Evolutionary conservation across 2,113 vertebrate species (phyloP).

Genomic region (Bos indicus): DNA sequence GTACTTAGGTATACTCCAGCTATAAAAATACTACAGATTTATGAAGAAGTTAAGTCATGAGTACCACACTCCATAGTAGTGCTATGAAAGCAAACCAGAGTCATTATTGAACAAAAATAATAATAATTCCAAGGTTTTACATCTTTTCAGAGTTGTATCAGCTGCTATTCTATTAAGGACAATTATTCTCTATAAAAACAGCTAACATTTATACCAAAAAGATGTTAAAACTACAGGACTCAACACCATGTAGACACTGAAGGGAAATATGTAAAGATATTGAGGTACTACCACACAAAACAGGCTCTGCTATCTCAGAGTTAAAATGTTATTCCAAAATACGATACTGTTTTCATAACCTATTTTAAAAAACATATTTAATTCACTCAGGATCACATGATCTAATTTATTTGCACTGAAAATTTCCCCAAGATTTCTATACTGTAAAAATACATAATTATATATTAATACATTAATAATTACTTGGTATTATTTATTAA

Average conservation of each 20-base stretch:
- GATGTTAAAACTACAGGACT: not conserved
- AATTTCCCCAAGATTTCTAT: not conserved
- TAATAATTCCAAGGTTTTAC: not conserved
- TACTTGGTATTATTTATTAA: not conserved
- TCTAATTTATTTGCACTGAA: not conserved
- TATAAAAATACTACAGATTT: conserved; percentile 28
- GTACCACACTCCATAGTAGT: not conserved
- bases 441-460: not conserved
- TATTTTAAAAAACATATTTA: not conserved
- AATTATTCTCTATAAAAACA: conserved; percentile 1
- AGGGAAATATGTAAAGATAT: not conserved
- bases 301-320: not conserved
- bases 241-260: not conserved
- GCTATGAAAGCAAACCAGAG: not conserved
- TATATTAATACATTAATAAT: not conserved
- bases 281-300: not conserved
- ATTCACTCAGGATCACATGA: not conserved
- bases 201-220: not conserved
- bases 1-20: conserved; percentile 2
- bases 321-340: conserved; percentile 5
- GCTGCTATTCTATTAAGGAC: not conserved
- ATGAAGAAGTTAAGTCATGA: conserved; percentile 45
- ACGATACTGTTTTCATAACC: not conserved
- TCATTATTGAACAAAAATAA: conserved; percentile 15
- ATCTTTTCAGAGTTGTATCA: not conserved